A percentile compares a stretch with the other conserved stretches of the same genome.
Evolutionary conservation across 2,888 invertebrate species (phyloP).

Genomic region (Eupithecia inturbata): DNA sequence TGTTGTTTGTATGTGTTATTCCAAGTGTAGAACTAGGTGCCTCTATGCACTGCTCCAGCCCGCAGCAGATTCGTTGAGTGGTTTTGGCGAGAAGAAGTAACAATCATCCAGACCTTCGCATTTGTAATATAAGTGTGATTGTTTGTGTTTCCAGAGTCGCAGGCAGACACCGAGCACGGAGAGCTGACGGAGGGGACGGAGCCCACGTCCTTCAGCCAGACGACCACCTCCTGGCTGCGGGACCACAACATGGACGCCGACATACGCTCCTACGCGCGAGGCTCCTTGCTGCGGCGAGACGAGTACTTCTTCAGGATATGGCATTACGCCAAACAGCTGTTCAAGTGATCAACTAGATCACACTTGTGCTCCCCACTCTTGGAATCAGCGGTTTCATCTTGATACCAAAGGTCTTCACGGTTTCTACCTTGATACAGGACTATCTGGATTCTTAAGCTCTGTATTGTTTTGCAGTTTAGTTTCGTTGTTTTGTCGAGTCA

Average conservation of each 20-base stretch:
- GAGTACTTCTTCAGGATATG: constrained; percentile 98
- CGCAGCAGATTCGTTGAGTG: too few relatives aligned
- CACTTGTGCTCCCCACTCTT: constrained; percentile 31
- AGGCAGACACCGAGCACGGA: constrained; percentile 74
- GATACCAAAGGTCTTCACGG: not conserved
- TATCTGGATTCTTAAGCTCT: not conserved
- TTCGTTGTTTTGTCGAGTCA: not conserved
- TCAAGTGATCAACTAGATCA: constrained; percentile 84
- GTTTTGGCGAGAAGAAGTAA: not conserved
- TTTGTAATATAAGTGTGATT: not conserved
- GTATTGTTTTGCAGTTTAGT: not conserved
- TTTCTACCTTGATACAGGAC: not conserved
- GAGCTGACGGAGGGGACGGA: constrained; percentile 88
- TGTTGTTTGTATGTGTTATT: too few relatives aligned
- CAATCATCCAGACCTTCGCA: not conserved
- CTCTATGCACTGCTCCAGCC: too few relatives aligned
- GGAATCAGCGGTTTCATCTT: constrained; percentile 43
- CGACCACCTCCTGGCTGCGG: constrained; percentile 96
- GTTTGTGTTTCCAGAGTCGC: constrained; percentile 59
- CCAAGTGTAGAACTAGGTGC: too few relatives aligned
- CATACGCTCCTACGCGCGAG: constrained; percentile 94
- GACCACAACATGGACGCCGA: constrained; percentile 98
- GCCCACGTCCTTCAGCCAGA: constrained; percentile 94
- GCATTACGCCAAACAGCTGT: constrained; percentile 93
- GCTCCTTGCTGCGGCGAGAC: constrained; percentile 91